Evolutionary conservation across 2,888 invertebrate species (phyloP).

Genomic region (Amphipoea oculea): DNA sequence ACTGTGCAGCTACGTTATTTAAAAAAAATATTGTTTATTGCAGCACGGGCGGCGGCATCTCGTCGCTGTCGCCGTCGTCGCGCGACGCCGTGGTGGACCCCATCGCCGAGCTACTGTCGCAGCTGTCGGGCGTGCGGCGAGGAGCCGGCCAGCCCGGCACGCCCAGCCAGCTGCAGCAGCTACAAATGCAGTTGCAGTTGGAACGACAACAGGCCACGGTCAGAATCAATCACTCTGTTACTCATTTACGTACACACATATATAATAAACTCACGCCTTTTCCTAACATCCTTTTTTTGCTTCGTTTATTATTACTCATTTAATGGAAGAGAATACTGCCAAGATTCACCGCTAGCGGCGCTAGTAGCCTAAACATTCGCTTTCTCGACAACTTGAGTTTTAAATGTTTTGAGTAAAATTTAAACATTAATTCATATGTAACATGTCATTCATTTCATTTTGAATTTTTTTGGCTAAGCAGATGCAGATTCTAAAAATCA

Average conservation of each 20-base stretch:
- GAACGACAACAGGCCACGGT: conserved; percentile 96
- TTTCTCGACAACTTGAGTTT: neutral
- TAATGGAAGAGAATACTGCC: neutral
- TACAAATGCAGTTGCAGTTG: conserved; percentile 98
- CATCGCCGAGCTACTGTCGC: conserved; percentile 98
- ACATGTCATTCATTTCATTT: neutral
- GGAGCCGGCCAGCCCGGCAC: conserved; percentile 89
- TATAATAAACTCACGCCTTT: neutral
- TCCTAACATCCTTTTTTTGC: no score
- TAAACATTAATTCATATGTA: neutral
- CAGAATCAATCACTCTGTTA: conserved; percentile 32
- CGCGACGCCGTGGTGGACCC: conserved; percentile 99
- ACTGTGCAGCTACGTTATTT: neutral
- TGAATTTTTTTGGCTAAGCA: neutral
- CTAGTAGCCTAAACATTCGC: neutral
- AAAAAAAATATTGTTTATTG: conserved; percentile 67
- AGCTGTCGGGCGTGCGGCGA: conserved; percentile 98
- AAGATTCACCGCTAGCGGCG: neutral
- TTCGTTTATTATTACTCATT: neutral
- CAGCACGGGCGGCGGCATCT: conserved; percentile 96
- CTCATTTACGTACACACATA: neutral
- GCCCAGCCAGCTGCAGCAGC: conserved; percentile 96
- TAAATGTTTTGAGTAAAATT: neutral
- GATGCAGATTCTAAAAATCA: neutral
- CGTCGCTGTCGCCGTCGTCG: conserved; percentile 96